Evolutionary conservation across 2,113 vertebrate species (phyloP).

Genomic region (Vombatus ursinus): DNA sequence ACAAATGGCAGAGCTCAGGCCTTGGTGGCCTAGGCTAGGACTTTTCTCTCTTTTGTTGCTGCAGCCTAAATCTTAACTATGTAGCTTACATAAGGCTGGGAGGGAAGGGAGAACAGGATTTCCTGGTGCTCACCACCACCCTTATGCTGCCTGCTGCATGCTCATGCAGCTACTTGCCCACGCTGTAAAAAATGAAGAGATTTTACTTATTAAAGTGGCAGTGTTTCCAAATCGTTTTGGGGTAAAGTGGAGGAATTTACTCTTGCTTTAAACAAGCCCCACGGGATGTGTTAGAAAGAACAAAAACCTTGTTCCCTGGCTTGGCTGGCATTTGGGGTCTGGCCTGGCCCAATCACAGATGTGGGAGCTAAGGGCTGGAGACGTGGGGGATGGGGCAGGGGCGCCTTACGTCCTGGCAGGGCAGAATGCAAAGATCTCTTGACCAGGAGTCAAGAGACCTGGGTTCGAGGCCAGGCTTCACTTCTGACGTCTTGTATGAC

Average conservation of each 20-base stretch:
- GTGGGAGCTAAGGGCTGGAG: background rate
- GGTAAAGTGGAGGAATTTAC: background rate
- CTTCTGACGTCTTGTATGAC: background rate
- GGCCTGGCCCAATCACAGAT: background rate
- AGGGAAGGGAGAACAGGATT: background rate
- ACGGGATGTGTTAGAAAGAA: background rate
- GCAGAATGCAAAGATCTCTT: background rate
- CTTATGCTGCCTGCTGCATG: background rate
- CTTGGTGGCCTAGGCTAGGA: background rate
- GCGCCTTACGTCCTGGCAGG: background rate
- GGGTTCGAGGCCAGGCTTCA: background rate
- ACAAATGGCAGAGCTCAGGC: background rate
- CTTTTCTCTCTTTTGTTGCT: background rate
- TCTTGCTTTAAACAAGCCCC: background rate
- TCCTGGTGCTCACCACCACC: background rate
- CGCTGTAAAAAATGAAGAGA: conserved; percentile 17
- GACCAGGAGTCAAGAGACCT: fast-evolving
- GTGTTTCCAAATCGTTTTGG: background rate
- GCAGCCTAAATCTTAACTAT: background rate
- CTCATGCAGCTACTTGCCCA: conserved; percentile 25
- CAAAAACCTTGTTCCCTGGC: background rate
- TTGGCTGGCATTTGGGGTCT: background rate
- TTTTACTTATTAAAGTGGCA: fast-evolving
- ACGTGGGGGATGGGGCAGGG: background rate
- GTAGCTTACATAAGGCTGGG: background rate